These are phyloP conservation scores for Neopipo cinnamomea DNA, from an alignment of 2,113 vertebrate species.

Conservation along the genomic window DNA sequence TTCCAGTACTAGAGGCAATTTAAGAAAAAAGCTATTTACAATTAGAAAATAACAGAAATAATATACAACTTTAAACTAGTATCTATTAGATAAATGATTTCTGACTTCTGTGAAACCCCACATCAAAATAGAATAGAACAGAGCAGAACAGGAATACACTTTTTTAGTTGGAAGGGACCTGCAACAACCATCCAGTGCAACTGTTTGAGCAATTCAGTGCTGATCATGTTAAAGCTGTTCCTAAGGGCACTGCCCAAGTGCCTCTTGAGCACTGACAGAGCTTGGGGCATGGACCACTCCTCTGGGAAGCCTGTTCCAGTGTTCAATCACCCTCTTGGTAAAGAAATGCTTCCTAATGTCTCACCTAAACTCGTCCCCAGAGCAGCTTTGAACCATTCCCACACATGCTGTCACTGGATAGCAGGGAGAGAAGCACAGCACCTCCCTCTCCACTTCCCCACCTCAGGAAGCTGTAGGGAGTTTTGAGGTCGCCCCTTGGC, in stretches of 20 bases:
- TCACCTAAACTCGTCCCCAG: neutral
- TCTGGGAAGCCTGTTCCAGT: neutral
- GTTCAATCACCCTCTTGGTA: neutral
- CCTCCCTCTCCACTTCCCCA: too few relatives aligned
- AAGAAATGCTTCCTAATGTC: neutral
- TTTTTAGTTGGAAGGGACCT: neutral
- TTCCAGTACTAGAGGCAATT: slow-evolving; percentile 53
- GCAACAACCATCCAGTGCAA: too few relatives aligned
- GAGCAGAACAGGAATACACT: neutral
- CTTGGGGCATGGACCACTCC: too few relatives aligned
- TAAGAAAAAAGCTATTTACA: neutral
- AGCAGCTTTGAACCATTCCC: neutral
- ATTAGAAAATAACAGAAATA: neutral
- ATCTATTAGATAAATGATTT: neutral
- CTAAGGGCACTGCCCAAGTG: too few relatives aligned
- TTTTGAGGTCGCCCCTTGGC: too few relatives aligned
- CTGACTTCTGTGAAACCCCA: rapidly evolving
- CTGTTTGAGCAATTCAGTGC: too few relatives aligned
- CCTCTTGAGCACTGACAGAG: too few relatives aligned
- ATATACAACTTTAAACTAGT: neutral
- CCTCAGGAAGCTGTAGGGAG: too few relatives aligned
- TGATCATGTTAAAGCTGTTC: too few relatives aligned
- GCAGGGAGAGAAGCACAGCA: too few relatives aligned
- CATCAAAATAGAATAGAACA: neutral
- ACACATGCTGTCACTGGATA: too few relatives aligned